These are phyloP conservation scores for Iguana delicatissima DNA, from an alignment of 2,797 vertebrate genomes.

Conservation along the genomic window DNA sequence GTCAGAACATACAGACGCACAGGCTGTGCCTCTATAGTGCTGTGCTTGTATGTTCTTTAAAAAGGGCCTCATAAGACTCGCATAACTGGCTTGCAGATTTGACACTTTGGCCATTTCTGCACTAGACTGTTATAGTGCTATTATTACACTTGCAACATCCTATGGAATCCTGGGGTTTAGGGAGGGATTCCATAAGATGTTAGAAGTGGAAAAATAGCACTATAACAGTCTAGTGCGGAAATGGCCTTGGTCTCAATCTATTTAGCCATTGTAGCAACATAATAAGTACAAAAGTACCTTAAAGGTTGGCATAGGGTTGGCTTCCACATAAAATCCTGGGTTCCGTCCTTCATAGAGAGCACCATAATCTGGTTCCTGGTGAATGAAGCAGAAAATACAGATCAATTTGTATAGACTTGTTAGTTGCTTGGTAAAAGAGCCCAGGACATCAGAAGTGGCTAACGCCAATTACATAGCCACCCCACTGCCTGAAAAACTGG, in stretches of 20 bases:
- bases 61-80: not conserved
- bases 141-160: no score
- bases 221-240: no score
- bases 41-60: not conserved
- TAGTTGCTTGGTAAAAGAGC: not conserved
- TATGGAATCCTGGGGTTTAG: no score
- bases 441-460: not conserved
- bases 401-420: not conserved
- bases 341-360: constrained; percentile 96
- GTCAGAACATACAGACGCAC: not conserved
- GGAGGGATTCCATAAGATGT: no score
- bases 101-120: not conserved
- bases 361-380: constrained; percentile 95
- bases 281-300: constrained; percentile 83
- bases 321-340: constrained; percentile 97
- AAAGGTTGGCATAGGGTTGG: constrained; percentile 97
- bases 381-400: constrained; percentile 33
- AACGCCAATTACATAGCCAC: not conserved
- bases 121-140: no score
- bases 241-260: not conserved
- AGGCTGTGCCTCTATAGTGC: not conserved
- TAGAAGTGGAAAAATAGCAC: no score
- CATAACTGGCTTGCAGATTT: not conserved
- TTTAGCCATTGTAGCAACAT: not conserved
- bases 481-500: not conserved